Conservation (phyloP, 2,797 vertebrate genomes). For the Pipistrellus pygmaeus region DNA sequence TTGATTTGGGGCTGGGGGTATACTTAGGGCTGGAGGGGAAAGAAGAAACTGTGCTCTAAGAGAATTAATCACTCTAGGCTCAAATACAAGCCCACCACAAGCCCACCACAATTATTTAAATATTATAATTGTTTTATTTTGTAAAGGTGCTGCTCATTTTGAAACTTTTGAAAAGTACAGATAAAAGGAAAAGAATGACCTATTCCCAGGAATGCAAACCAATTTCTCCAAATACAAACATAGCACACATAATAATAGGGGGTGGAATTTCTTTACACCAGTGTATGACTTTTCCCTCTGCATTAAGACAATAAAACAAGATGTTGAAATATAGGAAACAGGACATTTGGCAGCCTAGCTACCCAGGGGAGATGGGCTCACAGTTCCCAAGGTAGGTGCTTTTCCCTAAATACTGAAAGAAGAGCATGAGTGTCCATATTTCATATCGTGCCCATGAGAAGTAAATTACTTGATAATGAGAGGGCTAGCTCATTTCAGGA, state of each 20-base stretch:
- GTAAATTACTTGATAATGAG: not conserved
- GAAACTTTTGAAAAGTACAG: not conserved
- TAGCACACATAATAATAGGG: not conserved
- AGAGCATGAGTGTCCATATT: not conserved
- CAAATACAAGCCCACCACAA: not conserved
- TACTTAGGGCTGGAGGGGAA: not conserved
- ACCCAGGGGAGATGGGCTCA: not conserved
- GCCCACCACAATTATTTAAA: not conserved
- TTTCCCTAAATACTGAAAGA: not conserved
- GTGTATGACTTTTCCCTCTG: not conserved
- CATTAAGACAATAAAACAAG: not conserved
- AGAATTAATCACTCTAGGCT: not conserved
- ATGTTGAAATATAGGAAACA: not conserved
- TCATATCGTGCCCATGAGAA: not conserved
- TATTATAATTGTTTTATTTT: conserved; percentile 7
- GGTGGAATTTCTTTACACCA: not conserved
- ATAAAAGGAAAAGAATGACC: not conserved
- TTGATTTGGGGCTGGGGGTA: not conserved
- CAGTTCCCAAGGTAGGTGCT: not conserved
- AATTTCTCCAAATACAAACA: not conserved
- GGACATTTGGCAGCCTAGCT: not conserved
- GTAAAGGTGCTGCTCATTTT: not conserved
- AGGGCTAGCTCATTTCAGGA: not conserved
- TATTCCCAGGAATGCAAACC: not conserved
- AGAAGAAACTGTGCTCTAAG: not conserved